phyloP scores from a whole-genome alignment of 2,113 vertebrate species.

The Diphyllodes magnificus region DNA sequence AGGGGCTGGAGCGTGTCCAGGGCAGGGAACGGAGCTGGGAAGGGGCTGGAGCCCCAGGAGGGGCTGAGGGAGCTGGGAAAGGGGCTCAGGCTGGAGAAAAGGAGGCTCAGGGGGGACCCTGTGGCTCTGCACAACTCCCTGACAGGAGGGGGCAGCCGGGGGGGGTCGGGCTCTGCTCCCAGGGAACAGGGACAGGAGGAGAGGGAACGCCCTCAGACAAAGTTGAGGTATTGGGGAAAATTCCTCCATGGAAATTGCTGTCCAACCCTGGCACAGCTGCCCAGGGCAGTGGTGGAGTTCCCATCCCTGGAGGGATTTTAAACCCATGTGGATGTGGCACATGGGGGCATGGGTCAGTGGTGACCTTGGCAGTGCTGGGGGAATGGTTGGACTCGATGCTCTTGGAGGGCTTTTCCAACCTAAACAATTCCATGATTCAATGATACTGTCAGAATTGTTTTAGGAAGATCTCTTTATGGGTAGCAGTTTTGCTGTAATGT shows the following conservation, averaged over 20 bases:
- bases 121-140: background rate
- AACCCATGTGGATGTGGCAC: accelerated
- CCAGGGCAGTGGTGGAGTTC: too few relatives aligned
- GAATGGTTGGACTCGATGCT: background rate
- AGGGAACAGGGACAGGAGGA: background rate
- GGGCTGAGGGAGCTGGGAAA: background rate
- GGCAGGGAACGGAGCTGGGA: background rate
- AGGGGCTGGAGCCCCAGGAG: background rate
- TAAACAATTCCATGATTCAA: background rate
- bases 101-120: background rate
- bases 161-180: background rate
- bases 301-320: background rate
- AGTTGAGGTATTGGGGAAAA: accelerated
- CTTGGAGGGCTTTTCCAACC: background rate
- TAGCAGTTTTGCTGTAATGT: background rate
- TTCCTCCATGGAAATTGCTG: accelerated
- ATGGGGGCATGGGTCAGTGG: too few relatives aligned
- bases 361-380: background rate
- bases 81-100: background rate
- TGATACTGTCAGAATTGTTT: background rate
- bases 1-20: background rate
- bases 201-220: accelerated
- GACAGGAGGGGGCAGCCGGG: background rate
- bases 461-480: background rate
- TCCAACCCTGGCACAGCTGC: background rate